phyloP scores from a whole-genome alignment of 2,797 vertebrate species.

The Betta splendens region DNA sequence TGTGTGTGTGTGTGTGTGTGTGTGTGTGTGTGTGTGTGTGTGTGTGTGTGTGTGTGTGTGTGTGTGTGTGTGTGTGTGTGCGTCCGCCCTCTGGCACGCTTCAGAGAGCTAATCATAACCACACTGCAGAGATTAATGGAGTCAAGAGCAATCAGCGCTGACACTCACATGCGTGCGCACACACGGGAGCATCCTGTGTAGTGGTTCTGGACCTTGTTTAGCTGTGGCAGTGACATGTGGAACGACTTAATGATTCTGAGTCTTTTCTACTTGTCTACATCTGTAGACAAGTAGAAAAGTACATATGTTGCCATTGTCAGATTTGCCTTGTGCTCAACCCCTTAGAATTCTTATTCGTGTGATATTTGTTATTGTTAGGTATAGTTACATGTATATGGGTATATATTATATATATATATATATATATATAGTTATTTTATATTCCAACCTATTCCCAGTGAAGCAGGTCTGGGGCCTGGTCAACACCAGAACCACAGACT shows the following conservation, averaged over 20 bases:
- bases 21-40: no score
- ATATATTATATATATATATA: no score
- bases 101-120: constrained; percentile 80
- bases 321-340: constrained; percentile 34
- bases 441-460: no score
- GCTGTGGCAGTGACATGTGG: constrained; percentile 62
- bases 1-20: constrained; percentile 54
- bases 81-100: constrained; percentile 76
- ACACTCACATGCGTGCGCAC: constrained; percentile 61
- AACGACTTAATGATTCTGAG: constrained; percentile 66
- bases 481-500: constrained; percentile 22
- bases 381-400: no score
- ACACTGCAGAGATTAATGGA: constrained; percentile 81
- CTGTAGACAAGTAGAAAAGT: no score
- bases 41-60: constrained; percentile 55
- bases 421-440: no score
- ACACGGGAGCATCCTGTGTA: constrained; percentile 47
- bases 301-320: constrained; percentile 65
- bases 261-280: constrained; percentile 64
- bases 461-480: constrained; percentile 4
- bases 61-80: constrained; percentile 46
- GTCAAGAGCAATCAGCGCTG: constrained; percentile 78
- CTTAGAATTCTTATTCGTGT: constrained; percentile 10
- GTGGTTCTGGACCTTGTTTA: constrained; percentile 59
- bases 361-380: no score